Evolutionary conservation across 1,140 invertebrate genomes (phyloP).

Genomic region (Drosophila grimshawi): DNA sequence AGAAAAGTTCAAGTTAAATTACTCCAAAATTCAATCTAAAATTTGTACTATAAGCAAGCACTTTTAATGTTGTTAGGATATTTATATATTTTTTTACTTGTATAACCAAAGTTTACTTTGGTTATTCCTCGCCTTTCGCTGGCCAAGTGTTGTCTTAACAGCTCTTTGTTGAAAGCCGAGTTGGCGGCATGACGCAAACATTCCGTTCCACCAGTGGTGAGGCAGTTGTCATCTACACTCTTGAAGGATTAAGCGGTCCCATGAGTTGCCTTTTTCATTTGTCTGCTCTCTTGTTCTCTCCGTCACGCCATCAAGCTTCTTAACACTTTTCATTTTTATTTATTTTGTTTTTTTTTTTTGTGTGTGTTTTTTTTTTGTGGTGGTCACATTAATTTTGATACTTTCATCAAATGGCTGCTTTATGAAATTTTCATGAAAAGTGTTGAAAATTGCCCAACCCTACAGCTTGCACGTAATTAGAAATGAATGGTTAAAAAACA

Average conservation of each 20-base stretch:
- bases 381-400: constrained; percentile 52
- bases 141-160: background rate
- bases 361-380: background rate
- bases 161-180: constrained; percentile 1
- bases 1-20: too few species aligned
- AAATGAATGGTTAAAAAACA: constrained; percentile 33
- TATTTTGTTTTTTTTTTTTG: background rate
- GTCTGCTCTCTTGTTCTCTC: background rate
- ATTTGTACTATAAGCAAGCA: too few species aligned
- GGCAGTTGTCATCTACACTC: constrained; percentile 30
- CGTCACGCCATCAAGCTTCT: too few species aligned
- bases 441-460: constrained; percentile 46
- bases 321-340: background rate
- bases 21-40: too few species aligned
- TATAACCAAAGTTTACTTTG: background rate
- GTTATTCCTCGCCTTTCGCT: background rate
- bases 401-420: constrained; percentile 62
- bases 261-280: constrained; percentile 28
- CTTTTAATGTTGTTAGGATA: background rate
- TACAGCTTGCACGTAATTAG: constrained; percentile 59
- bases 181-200: background rate
- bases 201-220: background rate
- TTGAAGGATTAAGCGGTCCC: constrained; percentile 53
- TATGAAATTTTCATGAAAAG: constrained; percentile 53
- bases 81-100: background rate